Evolutionary conservation across 92 coral and sea anemone genomes (phyloP), one percentile per base, ranked within the genome.

Genomic region (Heteractis magnifica): DNA sequence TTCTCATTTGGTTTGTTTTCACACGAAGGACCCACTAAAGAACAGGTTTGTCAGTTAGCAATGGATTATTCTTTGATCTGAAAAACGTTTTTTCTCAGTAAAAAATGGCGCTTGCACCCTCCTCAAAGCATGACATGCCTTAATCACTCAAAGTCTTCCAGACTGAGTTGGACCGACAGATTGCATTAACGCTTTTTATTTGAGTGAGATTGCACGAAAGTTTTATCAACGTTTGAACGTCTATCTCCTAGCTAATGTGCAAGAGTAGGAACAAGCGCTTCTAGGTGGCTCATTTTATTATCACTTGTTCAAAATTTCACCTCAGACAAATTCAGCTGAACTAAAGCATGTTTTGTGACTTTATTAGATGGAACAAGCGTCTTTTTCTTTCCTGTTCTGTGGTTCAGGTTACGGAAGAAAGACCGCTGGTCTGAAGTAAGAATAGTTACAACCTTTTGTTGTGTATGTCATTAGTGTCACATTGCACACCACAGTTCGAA

Each of bases 11-110:
- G 98, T 6, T 52, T 88, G 75, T 95, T 95, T 74, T 90, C 96
- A 7, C 98, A 95, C 71, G 98, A 95, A 86, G 98, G 98, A 49
- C 98, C 98, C 52, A 94, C 98, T 0, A 90, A 84, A 79, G 96
- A 95, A 77, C 98, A 95, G 94, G 98, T 94, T 76, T 11, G 75
- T 26, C 72, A 64, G 13, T 23, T 51, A 13, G 44, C 3, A 19
- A 12, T 10, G 6, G 19, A 82, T 23, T 53, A 53, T 53, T 0
- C 9, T 53, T 53, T 53, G 13, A 53, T 53, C 1, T 53, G 10
- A 12, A 53, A 53, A 53, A 53, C 0, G 9, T 0, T 12, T 12
- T 8, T 53, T 12, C 58, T 53, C 9, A 53, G 10, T 53, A 53
- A 53, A 8, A 34, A 34, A 34, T 34, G 44, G 44, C 44, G 44